phyloP scores from a whole-genome alignment of 2,113 vertebrate genomes.

The Saguinus imperator region DNA sequence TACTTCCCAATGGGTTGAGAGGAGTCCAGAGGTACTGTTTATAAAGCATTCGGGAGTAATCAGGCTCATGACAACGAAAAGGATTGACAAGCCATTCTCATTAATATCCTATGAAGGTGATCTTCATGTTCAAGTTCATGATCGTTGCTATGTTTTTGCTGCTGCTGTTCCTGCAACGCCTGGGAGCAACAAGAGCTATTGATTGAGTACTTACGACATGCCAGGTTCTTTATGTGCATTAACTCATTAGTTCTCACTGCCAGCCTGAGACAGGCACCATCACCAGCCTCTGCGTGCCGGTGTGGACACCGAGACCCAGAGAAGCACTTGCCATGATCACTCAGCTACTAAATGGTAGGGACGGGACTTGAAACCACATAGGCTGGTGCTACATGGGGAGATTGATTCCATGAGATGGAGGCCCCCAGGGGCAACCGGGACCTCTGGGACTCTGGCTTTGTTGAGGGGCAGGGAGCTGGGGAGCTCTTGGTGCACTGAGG shows the following conservation, averaged over 20 bases:
- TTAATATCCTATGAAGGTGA: neutral
- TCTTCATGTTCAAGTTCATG: neutral
- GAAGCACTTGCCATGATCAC: accelerated
- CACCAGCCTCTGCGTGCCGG: accelerated
- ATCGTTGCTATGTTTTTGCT: neutral
- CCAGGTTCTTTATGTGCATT: neutral
- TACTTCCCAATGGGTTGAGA: neutral
- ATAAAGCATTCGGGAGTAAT: neutral
- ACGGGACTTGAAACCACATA: neutral
- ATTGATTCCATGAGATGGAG: neutral
- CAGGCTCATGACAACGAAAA: accelerated
- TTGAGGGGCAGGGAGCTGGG: neutral
- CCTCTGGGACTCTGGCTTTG: neutral
- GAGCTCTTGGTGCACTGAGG: neutral
- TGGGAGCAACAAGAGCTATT: neutral
- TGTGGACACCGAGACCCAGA: neutral
- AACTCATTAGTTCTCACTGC: neutral
- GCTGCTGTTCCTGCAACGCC: too few relatives aligned
- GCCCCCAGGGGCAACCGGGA: neutral
- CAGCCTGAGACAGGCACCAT: neutral
- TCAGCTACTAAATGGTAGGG: neutral
- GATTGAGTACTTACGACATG: neutral
- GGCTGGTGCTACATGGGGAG: neutral
- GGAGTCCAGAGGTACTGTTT: neutral
- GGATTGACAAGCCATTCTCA: accelerated